phyloP scores from a whole-genome alignment of 2,888 invertebrate species.

The Polydrusus tereticollis region DNA sequence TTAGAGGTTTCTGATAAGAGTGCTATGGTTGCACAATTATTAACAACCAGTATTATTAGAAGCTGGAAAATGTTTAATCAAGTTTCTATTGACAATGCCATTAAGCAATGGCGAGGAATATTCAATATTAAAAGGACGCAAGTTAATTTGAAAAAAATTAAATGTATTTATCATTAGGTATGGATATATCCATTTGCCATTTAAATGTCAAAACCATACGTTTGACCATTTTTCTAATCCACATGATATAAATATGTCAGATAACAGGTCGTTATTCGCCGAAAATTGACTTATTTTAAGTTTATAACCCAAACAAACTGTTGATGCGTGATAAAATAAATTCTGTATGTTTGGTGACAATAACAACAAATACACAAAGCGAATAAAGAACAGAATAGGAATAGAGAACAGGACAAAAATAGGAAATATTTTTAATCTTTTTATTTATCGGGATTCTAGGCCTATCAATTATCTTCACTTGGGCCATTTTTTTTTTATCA shows the following conservation, averaged over 20 bases:
- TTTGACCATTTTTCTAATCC: background rate
- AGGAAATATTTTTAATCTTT: too few species aligned
- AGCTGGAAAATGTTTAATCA: too few species aligned
- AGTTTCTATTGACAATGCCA: too few species aligned
- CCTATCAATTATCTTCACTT: too few species aligned
- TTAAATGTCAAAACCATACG: too few species aligned
- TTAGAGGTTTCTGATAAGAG: too few species aligned
- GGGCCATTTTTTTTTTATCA: too few species aligned
- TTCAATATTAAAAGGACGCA: background rate
- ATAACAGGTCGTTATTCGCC: slow-evolving; percentile 13
- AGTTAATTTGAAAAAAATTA: background rate
- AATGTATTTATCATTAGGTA: background rate
- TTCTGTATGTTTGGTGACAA: slow-evolving; percentile 26
- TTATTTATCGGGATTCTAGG: too few species aligned
- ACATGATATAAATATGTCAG: background rate
- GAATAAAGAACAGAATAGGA: slow-evolving; percentile 25
- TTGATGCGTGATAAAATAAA: slow-evolving; percentile 21
- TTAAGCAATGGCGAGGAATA: too few species aligned
- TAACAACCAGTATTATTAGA: too few species aligned
- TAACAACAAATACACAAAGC: slow-evolving; percentile 10
- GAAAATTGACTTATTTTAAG: slow-evolving; percentile 9
- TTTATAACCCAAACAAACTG: slow-evolving; percentile 33
- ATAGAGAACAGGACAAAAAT: background rate
- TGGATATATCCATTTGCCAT: too few species aligned
- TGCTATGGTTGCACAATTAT: too few species aligned